Evolutionary conservation across 2,888 invertebrate species (phyloP).

Genomic region (Boloria euphrosyne): DNA sequence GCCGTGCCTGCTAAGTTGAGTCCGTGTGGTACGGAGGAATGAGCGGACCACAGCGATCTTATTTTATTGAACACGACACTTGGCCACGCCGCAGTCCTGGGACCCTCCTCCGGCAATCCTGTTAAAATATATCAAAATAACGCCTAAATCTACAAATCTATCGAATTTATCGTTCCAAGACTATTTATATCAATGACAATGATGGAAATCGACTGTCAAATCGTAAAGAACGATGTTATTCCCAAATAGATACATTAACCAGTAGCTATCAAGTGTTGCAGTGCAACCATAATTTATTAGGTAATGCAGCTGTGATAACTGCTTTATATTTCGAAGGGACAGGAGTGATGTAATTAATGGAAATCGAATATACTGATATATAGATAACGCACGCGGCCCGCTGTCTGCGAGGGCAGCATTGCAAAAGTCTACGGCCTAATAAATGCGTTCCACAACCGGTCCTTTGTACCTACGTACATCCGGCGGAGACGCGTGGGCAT

Average conservation of each 20-base stretch:
- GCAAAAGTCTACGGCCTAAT: constrained; percentile 67
- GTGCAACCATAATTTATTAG: constrained; percentile 68
- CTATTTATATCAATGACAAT: constrained; percentile 31
- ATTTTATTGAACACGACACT: constrained; percentile 93
- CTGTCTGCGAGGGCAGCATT: constrained; percentile 72
- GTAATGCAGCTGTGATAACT: constrained; percentile 67
- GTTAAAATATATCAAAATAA: constrained; percentile 50
- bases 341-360: constrained; percentile 74
- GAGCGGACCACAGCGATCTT: constrained; percentile 92
- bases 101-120: constrained; percentile 77
- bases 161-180: constrained; percentile 4
- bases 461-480: constrained; percentile 78
- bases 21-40: constrained; percentile 88
- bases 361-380: constrained; percentile 69
- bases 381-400: constrained; percentile 72
- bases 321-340: constrained; percentile 66
- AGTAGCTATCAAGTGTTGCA: constrained; percentile 59
- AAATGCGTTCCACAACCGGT: constrained; percentile 68
- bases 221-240: constrained; percentile 57
- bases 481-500: constrained; percentile 72
- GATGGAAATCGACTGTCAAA: constrained; percentile 45
- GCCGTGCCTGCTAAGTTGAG: constrained; percentile 88
- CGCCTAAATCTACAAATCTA: constrained; percentile 13
- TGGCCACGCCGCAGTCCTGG: constrained; percentile 84
- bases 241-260: constrained; percentile 59